phyloP scores from a whole-genome alignment of 1,140 invertebrate genomes.

The Eubasilissa regina region DNA sequence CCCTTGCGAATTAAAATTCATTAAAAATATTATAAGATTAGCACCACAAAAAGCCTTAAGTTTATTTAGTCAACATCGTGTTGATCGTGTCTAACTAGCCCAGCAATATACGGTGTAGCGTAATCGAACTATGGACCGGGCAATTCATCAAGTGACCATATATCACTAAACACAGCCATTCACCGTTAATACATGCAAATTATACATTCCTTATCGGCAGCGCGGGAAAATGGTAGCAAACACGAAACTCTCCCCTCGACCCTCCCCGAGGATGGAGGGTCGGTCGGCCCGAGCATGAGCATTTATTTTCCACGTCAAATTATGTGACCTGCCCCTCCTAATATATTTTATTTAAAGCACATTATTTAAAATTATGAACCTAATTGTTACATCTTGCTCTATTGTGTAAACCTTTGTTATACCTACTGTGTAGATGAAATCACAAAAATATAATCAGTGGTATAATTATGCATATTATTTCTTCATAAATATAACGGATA shows the following conservation, averaged over 20 bases:
- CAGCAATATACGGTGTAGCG: slow-evolving; percentile 17
- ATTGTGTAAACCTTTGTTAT: neutral
- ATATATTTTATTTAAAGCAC: slow-evolving; percentile 17
- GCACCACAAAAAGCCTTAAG: neutral
- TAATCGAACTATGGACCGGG: slow-evolving; percentile 39
- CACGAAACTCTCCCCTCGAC: slow-evolving; percentile 11
- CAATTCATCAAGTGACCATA: slow-evolving; percentile 57
- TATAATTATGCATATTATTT: no score
- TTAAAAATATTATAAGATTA: no score
- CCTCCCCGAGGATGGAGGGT: neutral
- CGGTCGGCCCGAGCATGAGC: slow-evolving; percentile 30
- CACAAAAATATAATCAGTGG: no score
- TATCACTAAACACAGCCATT: slow-evolving; percentile 60
- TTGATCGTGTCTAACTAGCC: slow-evolving; percentile 21
- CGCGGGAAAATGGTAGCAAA: slow-evolving; percentile 46
- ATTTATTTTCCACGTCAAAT: slow-evolving; percentile 35
- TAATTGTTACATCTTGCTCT: neutral
- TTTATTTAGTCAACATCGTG: neutral
- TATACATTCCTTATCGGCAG: slow-evolving; percentile 59
- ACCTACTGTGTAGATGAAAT: no score
- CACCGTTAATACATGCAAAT: slow-evolving; percentile 60
- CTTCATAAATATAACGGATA: no score
- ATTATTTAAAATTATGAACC: neutral
- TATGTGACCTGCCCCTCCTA: neutral
- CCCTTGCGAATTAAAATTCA: no score